phyloP scores from a whole-genome alignment of 2,797 vertebrate species.

The Chelidonichthys spinosus region DNA sequence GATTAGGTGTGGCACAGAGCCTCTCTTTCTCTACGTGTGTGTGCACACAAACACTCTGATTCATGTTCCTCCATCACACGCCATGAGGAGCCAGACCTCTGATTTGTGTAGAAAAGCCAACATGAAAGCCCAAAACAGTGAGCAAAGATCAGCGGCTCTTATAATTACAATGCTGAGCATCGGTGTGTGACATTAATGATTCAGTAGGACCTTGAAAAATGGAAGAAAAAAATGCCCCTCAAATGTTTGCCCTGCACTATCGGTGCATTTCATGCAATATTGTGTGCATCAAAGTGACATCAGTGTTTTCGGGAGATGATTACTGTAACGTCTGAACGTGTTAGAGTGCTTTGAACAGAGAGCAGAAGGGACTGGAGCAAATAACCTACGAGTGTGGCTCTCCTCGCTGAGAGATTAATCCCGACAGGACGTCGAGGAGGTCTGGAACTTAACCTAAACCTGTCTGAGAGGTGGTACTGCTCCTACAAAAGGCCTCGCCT shows the following conservation, averaged over 20 bases:
- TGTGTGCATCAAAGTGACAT: constrained; percentile 28
- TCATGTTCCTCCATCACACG: constrained; percentile 1
- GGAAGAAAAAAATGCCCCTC: constrained; percentile 51
- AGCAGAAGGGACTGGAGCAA: constrained; percentile 3
- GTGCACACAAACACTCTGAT: neutral
- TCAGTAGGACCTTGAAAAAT: constrained; percentile 67
- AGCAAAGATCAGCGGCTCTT: constrained; percentile 47
- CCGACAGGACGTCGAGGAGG: constrained; percentile 8
- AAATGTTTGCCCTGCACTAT: constrained; percentile 28
- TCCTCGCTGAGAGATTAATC: constrained; percentile 4
- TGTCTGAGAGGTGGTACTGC: neutral
- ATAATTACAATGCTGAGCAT: constrained; percentile 64
- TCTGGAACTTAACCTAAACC: constrained; percentile 11
- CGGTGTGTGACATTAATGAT: constrained; percentile 62
- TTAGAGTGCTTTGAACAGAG: constrained; percentile 4
- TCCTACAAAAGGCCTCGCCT: neutral
- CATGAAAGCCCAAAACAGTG: constrained; percentile 31
- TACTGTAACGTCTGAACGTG: constrained; percentile 22
- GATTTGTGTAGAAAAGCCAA: constrained; percentile 36
- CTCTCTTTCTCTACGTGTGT: neutral
- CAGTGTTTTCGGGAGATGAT: constrained; percentile 44
- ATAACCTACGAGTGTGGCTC: neutral
- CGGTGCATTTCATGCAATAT: constrained; percentile 38
- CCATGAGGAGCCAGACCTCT: neutral
- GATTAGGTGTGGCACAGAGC: constrained; percentile 36